These are phyloP conservation scores for Aptenodytes forsteri DNA, from an alignment of 2,113 vertebrate species.

Conservation along the genomic window DNA sequence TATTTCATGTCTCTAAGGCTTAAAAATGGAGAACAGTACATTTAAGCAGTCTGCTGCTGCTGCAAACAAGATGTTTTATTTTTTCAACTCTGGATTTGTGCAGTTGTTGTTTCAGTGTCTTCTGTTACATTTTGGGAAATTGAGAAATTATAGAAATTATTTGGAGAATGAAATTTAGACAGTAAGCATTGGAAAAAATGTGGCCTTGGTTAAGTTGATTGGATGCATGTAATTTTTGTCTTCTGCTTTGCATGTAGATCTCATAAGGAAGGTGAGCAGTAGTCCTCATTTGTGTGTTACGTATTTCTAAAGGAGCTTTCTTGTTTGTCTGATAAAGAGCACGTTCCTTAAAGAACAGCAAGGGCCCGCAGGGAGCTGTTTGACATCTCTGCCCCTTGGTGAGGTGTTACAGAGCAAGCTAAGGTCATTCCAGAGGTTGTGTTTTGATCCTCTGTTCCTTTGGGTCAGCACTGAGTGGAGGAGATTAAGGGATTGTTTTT, in stretches of 20 bases:
- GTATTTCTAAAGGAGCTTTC: neutral
- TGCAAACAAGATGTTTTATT: neutral
- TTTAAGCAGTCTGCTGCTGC: neutral
- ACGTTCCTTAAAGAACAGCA: neutral
- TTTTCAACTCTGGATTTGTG: neutral
- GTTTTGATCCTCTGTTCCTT: conserved; percentile 12
- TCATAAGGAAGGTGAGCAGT: neutral
- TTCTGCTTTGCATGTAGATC: neutral
- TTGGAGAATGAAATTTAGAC: neutral
- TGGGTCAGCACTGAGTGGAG: neutral
- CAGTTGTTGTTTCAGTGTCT: neutral
- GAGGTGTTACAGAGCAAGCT: neutral
- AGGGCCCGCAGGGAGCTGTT: neutral
- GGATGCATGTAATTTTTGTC: neutral
- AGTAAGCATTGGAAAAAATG: neutral
- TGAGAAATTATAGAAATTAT: neutral
- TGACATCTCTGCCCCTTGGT: neutral
- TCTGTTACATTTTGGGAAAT: neutral
- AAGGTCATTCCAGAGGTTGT: neutral
- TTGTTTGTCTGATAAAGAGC: neutral
- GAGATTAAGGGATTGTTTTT: conserved; percentile 51
- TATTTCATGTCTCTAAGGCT: neutral
- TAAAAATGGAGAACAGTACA: neutral
- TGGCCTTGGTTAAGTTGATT: neutral
- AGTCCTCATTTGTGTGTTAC: neutral